phyloP scores from a whole-genome alignment of 2,888 invertebrate species.

The Lissocephala sabroskyi region DNA sequence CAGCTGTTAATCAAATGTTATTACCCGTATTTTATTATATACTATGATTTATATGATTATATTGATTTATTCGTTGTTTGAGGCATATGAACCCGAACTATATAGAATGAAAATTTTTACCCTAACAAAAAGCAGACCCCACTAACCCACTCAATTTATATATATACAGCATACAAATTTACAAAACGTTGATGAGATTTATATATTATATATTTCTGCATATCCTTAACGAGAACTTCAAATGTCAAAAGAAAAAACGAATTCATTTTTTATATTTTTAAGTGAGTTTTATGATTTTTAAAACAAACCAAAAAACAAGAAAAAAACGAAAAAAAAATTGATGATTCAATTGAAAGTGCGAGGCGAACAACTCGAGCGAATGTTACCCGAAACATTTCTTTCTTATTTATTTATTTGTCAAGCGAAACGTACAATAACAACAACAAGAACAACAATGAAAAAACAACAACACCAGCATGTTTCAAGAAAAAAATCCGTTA shows the following conservation, averaged over 20 bases:
- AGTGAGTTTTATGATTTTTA: conserved; percentile 23
- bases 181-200: conserved; percentile 45
- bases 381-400: conserved; percentile 18
- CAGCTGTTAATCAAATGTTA: background rate
- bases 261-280: conserved; percentile 21
- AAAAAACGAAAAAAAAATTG: conserved; percentile 9
- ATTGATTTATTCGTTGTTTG: conserved; percentile 1
- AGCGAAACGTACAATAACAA: conserved; percentile 10
- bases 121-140: conserved; percentile 2
- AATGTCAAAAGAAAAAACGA: conserved; percentile 13
- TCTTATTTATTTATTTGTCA: conserved; percentile 11
- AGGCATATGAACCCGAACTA: background rate
- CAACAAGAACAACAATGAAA: conserved; percentile 11
- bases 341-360: too few species aligned
- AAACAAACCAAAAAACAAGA: conserved; percentile 7
- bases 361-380: conserved; percentile 12
- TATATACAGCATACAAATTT: conserved; percentile 27
- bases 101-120: background rate
- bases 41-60: background rate
- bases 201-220: conserved; percentile 44
- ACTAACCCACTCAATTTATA: conserved; percentile 8
- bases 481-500: conserved; percentile 26
- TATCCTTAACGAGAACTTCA: conserved; percentile 44
- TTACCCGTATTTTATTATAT: background rate
- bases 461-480: conserved; percentile 32